These are phyloP conservation scores for Zaprionus tsacasi DNA, from an alignment of 1,140 invertebrate species.

Conservation along the genomic window DNA sequence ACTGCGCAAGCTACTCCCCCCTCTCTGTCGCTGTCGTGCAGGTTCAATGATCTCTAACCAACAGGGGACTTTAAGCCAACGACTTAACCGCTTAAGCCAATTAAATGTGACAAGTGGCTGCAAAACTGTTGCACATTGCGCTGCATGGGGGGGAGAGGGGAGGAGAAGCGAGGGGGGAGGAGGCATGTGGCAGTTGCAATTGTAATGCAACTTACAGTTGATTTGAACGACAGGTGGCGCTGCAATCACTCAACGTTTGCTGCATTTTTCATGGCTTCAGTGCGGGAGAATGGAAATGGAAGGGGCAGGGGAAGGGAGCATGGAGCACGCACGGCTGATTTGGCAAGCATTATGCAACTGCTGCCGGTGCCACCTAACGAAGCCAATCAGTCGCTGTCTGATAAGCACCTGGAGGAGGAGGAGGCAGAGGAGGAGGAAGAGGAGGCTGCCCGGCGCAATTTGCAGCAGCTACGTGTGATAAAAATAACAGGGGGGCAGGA, in stretches of 20 bases:
- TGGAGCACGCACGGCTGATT: slow-evolving; percentile 20
- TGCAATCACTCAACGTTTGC: background rate
- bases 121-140: slow-evolving; percentile 30
- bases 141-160: background rate
- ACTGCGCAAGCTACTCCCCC: background rate
- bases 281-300: background rate
- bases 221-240: slow-evolving; percentile 8
- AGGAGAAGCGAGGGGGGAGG: background rate
- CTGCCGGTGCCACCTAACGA: slow-evolving; percentile 23
- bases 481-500: background rate
- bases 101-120: slow-evolving; percentile 24
- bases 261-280: slow-evolving; percentile 17
- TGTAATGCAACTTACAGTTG: slow-evolving; percentile 7
- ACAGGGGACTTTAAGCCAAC: background rate
- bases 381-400: slow-evolving; percentile 33
- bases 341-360: slow-evolving; percentile 44
- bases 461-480: background rate
- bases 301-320: background rate
- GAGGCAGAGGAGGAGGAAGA: background rate
- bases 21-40: background rate
- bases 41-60: background rate
- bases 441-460: background rate
- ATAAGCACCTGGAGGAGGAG: background rate
- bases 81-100: slow-evolving; percentile 33
- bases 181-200: background rate